Evolutionary conservation across 2,113 vertebrate species (phyloP).

Genomic region (Vulpes vulpes): DNA sequence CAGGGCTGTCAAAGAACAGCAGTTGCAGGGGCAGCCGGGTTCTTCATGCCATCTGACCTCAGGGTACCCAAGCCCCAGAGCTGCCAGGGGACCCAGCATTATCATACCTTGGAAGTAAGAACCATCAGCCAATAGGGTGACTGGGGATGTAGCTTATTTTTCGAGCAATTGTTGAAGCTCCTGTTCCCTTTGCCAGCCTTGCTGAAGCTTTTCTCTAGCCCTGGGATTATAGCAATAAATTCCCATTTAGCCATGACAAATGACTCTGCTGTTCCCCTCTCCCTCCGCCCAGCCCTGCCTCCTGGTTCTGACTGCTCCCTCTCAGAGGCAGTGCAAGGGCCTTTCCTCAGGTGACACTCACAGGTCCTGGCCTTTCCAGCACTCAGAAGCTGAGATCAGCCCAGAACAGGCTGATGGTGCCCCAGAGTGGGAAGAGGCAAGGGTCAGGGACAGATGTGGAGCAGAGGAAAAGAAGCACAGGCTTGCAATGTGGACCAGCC

Average conservation of each 20-base stretch:
- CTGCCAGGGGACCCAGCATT: background rate
- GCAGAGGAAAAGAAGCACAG: background rate
- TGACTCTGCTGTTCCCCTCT: constrained; percentile 28
- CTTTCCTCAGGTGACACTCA: background rate
- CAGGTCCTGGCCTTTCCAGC: background rate
- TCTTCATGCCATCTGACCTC: background rate
- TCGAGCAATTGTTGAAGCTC: constrained; percentile 50
- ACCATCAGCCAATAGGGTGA: background rate
- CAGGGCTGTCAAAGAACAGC: background rate
- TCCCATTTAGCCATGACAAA: constrained; percentile 74
- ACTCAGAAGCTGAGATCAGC: background rate
- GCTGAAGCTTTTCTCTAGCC: constrained; percentile 47
- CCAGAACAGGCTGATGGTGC: background rate
- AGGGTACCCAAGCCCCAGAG: background rate
- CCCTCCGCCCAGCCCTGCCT: background rate
- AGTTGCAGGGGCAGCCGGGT: background rate
- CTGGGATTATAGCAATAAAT: constrained; percentile 59
- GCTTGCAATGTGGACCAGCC: background rate
- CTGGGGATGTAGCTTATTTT: background rate
- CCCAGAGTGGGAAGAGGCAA: background rate
- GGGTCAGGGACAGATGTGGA: fast-evolving
- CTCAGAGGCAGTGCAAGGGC: constrained; percentile 24
- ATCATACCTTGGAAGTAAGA: background rate
- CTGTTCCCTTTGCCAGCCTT: constrained; percentile 11
- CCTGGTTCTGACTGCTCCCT: constrained; percentile 61